These are phyloP conservation scores for Trichonephila inaurata DNA, from an alignment of 1,140 invertebrate species.

Conservation along the genomic window DNA sequence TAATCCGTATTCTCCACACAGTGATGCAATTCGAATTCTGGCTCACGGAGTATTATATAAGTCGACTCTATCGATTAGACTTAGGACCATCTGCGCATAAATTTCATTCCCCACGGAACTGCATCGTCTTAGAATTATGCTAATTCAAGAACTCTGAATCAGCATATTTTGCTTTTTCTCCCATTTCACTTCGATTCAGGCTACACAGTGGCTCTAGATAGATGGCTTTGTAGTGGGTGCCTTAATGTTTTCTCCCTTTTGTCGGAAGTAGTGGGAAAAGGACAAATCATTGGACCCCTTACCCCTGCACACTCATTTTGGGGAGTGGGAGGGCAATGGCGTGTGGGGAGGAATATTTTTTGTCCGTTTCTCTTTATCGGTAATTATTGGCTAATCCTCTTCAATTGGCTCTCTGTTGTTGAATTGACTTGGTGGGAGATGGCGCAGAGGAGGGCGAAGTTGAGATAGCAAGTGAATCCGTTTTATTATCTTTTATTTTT, in stretches of 20 bases:
- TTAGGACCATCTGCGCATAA: slow-evolving; percentile 62
- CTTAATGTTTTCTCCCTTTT: slow-evolving; percentile 58
- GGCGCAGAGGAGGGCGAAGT: not conserved
- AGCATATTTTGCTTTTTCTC: slow-evolving; percentile 62
- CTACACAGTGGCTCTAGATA: slow-evolving; percentile 11
- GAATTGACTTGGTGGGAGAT: slow-evolving; percentile 6
- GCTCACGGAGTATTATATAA: slow-evolving; percentile 44
- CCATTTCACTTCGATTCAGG: slow-evolving; percentile 53
- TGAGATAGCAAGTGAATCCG: not conserved
- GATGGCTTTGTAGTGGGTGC: slow-evolving; percentile 24
- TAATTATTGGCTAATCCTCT: slow-evolving; percentile 61
- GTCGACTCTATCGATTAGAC: slow-evolving; percentile 55
- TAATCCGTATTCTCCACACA: slow-evolving; percentile 32
- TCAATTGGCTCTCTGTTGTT: slow-evolving; percentile 54
- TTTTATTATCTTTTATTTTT: slow-evolving; percentile 20
- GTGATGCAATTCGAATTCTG: slow-evolving; percentile 38
- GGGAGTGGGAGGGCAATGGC: not conserved
- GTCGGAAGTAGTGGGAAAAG: not conserved
- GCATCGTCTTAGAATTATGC: slow-evolving; percentile 61
- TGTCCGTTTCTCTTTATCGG: not conserved
- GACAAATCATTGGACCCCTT: not conserved
- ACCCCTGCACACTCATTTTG: not conserved
- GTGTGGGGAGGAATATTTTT: slow-evolving; percentile 20
- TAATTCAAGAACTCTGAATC: slow-evolving; percentile 56
- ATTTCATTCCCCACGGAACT: slow-evolving; percentile 16